Evolutionary conservation across 2,113 vertebrate genomes (phyloP), one percentile per base, ranked within the genome.

Genomic region (Orthonyx spaldingii): DNA sequence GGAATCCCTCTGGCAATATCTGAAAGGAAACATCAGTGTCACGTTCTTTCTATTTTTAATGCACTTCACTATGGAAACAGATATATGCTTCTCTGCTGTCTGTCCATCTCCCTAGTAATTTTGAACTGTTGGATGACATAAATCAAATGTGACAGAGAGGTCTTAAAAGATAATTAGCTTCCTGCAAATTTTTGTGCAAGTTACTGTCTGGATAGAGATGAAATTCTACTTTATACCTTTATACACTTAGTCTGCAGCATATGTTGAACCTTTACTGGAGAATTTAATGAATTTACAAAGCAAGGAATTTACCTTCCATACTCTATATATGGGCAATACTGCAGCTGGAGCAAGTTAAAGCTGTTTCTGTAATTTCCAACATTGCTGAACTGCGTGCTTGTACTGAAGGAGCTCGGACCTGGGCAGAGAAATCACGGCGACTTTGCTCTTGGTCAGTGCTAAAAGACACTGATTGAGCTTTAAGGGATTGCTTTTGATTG

Each of bases 31-130:
- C 71, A 77, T 87, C 75, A 69, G 84, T 84, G 89, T 94, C 87
- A 53, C 22, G 35, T 88, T 94, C 74, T 70, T 95, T 78, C 93
- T 91, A 86, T 89, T 93, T 97, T 92, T 94, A 95, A 89, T 81
- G 68, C 39, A 16, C 44, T 92, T 96, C 68, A 42, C 89, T 92
- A 75, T 93, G 90, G 96, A 97, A 95, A 92, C 79, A 81, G 79
- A 77, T 89, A 61, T 46, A 0, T 72, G 59, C 74, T 93, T 90
- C 63, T 84, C 63, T 86, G 56, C 61, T 90, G 59, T 92, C 83
- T 94, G 95, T 89, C 92, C 92, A 63, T 90, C 66, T 90, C 76
- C 88, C 59, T 33, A 56, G 80, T 39, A 70, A 86, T 86, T 88
- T 39, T 74, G 72, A 90, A 78, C 42, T 63, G 39, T 70, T 74